Base-by-base conservation (phyloP, 2,797 vertebrate genomes). In the Petrocephalus schoutedeni region DNA sequence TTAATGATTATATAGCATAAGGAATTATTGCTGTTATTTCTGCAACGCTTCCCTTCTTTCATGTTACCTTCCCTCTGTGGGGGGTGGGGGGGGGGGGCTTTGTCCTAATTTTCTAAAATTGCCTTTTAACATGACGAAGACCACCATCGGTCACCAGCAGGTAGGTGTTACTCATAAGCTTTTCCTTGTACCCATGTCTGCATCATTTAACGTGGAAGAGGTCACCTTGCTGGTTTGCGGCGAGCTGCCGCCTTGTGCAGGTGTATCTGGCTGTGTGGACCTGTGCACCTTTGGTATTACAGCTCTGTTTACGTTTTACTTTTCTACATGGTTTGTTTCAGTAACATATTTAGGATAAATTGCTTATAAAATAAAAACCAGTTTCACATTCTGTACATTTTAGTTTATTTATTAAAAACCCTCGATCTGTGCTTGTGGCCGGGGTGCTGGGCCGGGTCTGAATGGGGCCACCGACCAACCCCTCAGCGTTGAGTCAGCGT, bases 141-240 rank as follows among this genome's bases (percentile, higher is more conserved):
- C 88, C 88, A 89, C 87, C 87, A 89, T 89, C 23, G 57, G 90
- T 91, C 92, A 92, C 89, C 92, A 91, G 90, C 94, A 96, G 95
- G 95, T 96, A 96, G 95, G 95, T 96, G 90, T 91, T 87, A 90
- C 85, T 91, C 91, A 90, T 56, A 64, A 53, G n/a, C 90, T 91
- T 91, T 88, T 85, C 89, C 88, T 88, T 84, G 85, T 23, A 59
- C 88, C 67, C 88, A 54, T 89, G 87, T 90, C 83, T 86, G 84
- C 56, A 19, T 36, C 28, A 84, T 84, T 49, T 21, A 54, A 53
- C 5, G 21, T 28, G 19, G 54, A 19, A 59, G 56, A n/a, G 23
- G 1, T 14, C 45, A 23, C 49, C n/a, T 51, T 8, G 1, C 54
- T 58, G 51, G 28, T 87, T 56, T 54, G 36, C 23, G 80, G n/a